A percentile compares a stretch with the other conserved stretches of the same genome.
These are phyloP conservation scores for Furcifer pardalis DNA, from an alignment of 2,797 vertebrate species.

Conservation along the genomic window DNA sequence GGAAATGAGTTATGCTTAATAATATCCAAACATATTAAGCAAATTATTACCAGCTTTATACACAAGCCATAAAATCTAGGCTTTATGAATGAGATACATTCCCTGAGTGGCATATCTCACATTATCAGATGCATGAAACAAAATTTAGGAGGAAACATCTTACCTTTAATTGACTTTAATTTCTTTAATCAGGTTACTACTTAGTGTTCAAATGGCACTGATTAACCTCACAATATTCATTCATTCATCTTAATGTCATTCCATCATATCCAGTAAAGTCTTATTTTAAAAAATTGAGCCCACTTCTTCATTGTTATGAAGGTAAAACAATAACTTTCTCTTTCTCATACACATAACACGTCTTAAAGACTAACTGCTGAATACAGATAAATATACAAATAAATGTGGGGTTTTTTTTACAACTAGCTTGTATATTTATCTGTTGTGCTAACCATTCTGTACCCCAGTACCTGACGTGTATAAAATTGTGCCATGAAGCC, in stretches of 20 bases:
- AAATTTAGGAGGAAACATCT: slow-evolving; percentile 73
- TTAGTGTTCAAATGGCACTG: slow-evolving; percentile 65
- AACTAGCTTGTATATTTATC: too few species aligned
- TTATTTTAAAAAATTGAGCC: slow-evolving; percentile 13
- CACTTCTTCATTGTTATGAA: slow-evolving; percentile 10
- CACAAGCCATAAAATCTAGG: slow-evolving; percentile 62
- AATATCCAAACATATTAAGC: slow-evolving; percentile 59
- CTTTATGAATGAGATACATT: slow-evolving; percentile 64
- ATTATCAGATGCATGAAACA: slow-evolving; percentile 66
- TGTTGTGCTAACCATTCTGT: too few species aligned
- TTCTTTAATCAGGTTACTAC: slow-evolving; percentile 71
- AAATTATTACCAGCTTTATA: slow-evolving; percentile 67
- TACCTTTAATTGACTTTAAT: slow-evolving; percentile 75
- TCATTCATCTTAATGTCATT: slow-evolving; percentile 51
- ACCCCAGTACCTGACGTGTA: too few species aligned
- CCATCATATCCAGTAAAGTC: slow-evolving; percentile 35
- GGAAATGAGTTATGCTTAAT: slow-evolving; percentile 62
- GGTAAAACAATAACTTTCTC: not conserved
- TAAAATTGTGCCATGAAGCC: too few species aligned
- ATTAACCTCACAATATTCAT: slow-evolving; percentile 59
- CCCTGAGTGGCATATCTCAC: slow-evolving; percentile 65
- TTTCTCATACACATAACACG: not conserved
- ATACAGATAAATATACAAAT: too few species aligned
- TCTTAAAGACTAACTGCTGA: too few species aligned
- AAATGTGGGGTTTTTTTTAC: too few species aligned